These are phyloP conservation scores for Phalanger gymnotis DNA, from an alignment of 2,797 vertebrate species.

Conservation along the genomic window DNA sequence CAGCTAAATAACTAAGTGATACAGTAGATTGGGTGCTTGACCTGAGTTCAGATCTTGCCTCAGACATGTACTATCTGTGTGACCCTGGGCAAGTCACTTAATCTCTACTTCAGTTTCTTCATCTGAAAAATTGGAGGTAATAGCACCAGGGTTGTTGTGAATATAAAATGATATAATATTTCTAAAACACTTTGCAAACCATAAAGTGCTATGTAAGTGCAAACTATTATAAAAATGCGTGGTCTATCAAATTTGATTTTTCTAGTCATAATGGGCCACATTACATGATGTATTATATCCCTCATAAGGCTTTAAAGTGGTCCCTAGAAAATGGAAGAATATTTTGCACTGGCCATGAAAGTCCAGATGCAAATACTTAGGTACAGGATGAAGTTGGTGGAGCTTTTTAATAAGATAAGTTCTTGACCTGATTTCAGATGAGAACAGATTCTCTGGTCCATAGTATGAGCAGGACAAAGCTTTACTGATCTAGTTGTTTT, in stretches of 20 bases:
- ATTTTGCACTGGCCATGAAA: neutral
- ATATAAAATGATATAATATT: neutral
- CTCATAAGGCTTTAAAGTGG: neutral
- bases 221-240: neutral
- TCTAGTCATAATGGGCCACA: neutral
- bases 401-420: constrained; percentile 16
- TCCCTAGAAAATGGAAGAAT: neutral
- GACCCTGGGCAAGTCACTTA: neutral
- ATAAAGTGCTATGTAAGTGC: neutral
- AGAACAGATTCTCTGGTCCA: neutral
- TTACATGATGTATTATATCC: neutral
- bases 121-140: neutral
- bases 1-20: neutral
- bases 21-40: too few relatives aligned
- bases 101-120: neutral
- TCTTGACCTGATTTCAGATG: neutral
- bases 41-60: neutral
- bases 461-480: neutral
- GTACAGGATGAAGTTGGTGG: neutral
- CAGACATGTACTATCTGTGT: neutral
- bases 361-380: neutral
- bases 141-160: neutral
- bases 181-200: neutral
- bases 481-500: neutral
- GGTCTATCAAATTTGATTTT: neutral